These are phyloP conservation scores for Stigmatopora nigra DNA, from an alignment of 2,113 vertebrate species.

Conservation along the genomic window DNA sequence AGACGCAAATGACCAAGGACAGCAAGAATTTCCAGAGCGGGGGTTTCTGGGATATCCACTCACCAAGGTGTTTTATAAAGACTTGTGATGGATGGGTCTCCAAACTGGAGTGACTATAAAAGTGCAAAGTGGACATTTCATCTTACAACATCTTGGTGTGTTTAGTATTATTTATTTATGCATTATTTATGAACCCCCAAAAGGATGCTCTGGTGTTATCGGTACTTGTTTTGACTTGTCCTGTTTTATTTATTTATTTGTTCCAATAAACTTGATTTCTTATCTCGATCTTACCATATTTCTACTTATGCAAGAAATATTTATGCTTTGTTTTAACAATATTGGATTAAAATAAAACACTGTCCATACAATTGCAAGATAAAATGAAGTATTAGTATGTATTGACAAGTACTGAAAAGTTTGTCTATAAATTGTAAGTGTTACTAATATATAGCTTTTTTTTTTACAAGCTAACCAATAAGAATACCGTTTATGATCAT, in stretches of 20 bases:
- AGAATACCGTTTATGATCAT: background rate
- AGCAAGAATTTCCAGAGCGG: slow-evolving; percentile 58
- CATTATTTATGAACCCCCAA: slow-evolving; percentile 3
- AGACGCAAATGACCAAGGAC: slow-evolving; percentile 45
- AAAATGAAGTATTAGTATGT: slow-evolving; percentile 38
- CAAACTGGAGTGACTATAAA: background rate
- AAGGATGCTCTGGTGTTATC: background rate
- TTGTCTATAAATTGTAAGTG: no score
- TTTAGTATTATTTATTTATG: slow-evolving; percentile 33
- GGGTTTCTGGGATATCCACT: slow-evolving; percentile 70
- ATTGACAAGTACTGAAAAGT: slow-evolving; percentile 11
- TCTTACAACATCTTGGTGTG: slow-evolving; percentile 11
- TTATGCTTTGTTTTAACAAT: background rate
- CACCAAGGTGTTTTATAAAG: slow-evolving; percentile 74
- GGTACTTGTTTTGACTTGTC: background rate
- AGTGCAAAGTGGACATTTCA: background rate
- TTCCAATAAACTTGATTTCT: background rate
- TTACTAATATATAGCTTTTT: no score
- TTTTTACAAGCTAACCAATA: background rate
- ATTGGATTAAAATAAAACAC: background rate
- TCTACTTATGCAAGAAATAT: no score
- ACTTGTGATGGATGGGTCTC: slow-evolving; percentile 48
- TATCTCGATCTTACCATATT: no score
- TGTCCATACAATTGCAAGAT: background rate
- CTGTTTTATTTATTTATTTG: background rate